phyloP scores from a whole-genome alignment of 2,797 vertebrate genomes.

The Chrysocyon brachyurus region DNA sequence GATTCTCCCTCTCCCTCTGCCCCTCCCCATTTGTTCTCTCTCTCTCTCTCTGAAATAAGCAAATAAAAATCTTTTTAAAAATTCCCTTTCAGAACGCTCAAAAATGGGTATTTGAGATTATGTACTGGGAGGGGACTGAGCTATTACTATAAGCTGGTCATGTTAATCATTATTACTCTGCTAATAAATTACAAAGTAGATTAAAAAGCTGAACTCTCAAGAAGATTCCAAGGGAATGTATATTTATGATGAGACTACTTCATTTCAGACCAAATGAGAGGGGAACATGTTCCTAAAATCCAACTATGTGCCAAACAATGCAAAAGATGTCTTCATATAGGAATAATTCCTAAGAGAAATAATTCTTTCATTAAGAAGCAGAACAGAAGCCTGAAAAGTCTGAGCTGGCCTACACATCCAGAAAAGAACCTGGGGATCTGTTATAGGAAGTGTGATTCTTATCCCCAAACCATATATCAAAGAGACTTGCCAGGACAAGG shows the following conservation, averaged over 20 bases:
- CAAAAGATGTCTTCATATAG: not conserved
- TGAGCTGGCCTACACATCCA: not conserved
- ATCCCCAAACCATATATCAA: not conserved
- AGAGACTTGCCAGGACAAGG: not conserved
- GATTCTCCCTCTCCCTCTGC: no score
- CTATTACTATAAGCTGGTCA: not conserved
- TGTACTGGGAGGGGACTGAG: not conserved
- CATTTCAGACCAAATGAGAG: constrained; percentile 10
- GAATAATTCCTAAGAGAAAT: not conserved
- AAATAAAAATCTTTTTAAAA: not conserved
- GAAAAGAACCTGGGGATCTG: not conserved
- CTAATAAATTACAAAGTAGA: not conserved
- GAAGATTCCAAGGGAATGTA: not conserved
- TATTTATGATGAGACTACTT: not conserved
- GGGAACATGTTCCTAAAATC: not conserved
- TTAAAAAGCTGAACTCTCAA: not conserved
- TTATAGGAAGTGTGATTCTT: not conserved
- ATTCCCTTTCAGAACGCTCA: not conserved
- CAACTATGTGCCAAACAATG: not conserved
- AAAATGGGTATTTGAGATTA: not conserved
- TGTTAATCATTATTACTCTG: not conserved
- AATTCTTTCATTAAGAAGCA: not conserved
- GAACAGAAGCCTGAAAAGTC: not conserved
- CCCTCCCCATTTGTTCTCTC: no score
- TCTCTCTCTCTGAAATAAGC: no score